phyloP scores from a whole-genome alignment of 2,797 vertebrate species.

The Liasis olivaceus region DNA sequence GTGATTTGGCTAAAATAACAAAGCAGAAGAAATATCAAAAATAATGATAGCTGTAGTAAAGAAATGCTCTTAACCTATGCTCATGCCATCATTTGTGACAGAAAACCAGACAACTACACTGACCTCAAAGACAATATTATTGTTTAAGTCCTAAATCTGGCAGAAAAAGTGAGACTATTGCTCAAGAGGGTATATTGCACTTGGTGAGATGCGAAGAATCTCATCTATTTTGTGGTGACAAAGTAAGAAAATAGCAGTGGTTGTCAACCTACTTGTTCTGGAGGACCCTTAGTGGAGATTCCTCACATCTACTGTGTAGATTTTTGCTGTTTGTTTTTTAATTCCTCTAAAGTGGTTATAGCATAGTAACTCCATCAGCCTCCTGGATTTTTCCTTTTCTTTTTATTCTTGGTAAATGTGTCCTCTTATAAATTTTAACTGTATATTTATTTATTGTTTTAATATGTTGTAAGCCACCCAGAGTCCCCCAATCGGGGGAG shows the following conservation, averaged over 20 bases:
- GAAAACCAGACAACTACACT: conserved; percentile 14
- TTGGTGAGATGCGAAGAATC: neutral
- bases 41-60: conserved; percentile 30
- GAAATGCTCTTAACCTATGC: conserved; percentile 1
- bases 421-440: too few relatives aligned
- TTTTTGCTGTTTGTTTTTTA: neutral
- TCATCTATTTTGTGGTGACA: neutral
- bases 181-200: neutral
- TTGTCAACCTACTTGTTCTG: neutral
- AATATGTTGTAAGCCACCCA: too few relatives aligned
- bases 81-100: conserved; percentile 13
- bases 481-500: too few relatives aligned
- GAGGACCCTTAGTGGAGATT: neutral
- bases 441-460: too few relatives aligned
- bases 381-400: too few relatives aligned
- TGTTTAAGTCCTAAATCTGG: neutral
- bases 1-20: conserved; percentile 24
- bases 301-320: conserved; percentile 1
- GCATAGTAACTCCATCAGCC: conserved; percentile 32
- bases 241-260: neutral
- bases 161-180: neutral
- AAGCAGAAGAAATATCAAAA: conserved; percentile 14
- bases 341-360: conserved; percentile 20
- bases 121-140: conserved; percentile 11
- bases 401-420: too few relatives aligned